Evolutionary conservation across 2,113 vertebrate species (phyloP), one percentile per base, ranked within the genome.

Genomic region (Taurulus bubalis): DNA sequence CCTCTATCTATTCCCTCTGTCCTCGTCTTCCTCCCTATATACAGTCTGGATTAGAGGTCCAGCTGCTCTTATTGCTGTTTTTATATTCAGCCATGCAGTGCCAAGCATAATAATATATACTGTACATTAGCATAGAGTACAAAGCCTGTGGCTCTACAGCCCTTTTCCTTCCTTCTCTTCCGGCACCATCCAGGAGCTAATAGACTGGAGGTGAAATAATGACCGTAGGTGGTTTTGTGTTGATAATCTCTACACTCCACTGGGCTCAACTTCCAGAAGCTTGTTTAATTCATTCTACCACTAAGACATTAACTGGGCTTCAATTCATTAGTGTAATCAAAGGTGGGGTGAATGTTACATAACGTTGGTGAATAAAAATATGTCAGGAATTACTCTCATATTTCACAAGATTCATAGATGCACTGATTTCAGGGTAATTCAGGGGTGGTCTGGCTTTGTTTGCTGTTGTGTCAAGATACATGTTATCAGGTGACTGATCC

Each of bases 311-410:
- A 38, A 7, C 36, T 30, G 32, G 62, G 76, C 66, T 80, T 70
- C 36, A 68, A 63, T 83, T 90, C 82, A 88, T 91, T 79, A 47
- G 45, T 66, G 16, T 40, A 86, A 87, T 88, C 75, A 82, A 74
- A 89, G 58, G 77, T 75, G 65, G 36, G 67, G 88, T 64, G 74
- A 77, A 58, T 10, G 66, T 91, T 92, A 75, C 22, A 24, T 84
- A 91, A 90, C 0, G 11, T 32, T 72, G 63, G 34, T 79, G 73
- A 87, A 86, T 79, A 16, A 51, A 89, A 87, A 87, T 72, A 65
- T 84, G 75, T 82, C 58, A 75, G 56, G 30, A 87, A 77, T 80
- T 40, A 81, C 24, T 80, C 66, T 89, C 69, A 83, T 76, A 82
- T 91, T 77, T 32, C 67, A 8, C 1, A 9, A 16, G 30, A 6